A percentile compares a stretch with the other conserved stretches of the same genome.
These are phyloP conservation scores for Drosophila sechellia DNA, from an alignment of 1,140 invertebrate genomes.

Conservation along the genomic window DNA sequence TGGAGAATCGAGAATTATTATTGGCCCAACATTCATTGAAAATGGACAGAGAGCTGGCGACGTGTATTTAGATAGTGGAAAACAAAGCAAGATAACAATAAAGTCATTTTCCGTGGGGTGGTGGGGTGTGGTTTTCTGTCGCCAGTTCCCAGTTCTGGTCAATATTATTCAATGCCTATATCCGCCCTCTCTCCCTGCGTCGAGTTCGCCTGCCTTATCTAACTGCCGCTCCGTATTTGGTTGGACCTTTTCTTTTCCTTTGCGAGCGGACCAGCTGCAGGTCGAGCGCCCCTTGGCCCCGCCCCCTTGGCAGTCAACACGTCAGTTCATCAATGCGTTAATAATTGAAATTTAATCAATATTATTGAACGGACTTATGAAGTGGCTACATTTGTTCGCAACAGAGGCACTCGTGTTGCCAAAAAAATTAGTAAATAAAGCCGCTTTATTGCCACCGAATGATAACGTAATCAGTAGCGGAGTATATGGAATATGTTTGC, in stretches of 20 bases:
- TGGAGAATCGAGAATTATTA: constrained; percentile 47
- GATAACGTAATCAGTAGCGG: constrained; percentile 14
- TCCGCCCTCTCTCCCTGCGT: constrained; percentile 25
- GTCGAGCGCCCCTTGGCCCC: neutral
- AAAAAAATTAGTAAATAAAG: constrained; percentile 9
- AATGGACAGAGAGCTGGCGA: constrained; percentile 62
- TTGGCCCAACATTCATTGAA: constrained; percentile 38
- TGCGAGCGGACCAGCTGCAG: constrained; percentile 31
- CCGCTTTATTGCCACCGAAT: constrained; percentile 5
- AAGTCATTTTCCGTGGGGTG: constrained; percentile 14
- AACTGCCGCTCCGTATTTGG: constrained; percentile 68
- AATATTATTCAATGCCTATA: constrained; percentile 72
- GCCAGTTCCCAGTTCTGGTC: constrained; percentile 65
- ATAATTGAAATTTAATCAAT: constrained; percentile 79
- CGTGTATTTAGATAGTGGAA: constrained; percentile 77
- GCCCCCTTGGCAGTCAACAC: constrained; percentile 14
- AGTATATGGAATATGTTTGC: neutral
- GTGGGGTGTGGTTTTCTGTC: constrained; percentile 32
- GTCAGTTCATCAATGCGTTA: constrained; percentile 67
- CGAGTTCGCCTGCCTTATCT: constrained; percentile 60
- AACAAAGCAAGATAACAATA: constrained; percentile 59
- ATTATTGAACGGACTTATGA: constrained; percentile 46
- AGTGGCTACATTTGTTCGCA: constrained; percentile 10
- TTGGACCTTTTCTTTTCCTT: constrained; percentile 22
- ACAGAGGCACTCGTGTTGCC: constrained; percentile 3